These are phyloP conservation scores for Psophia crepitans DNA, from an alignment of 2,113 vertebrate genomes.

Conservation along the genomic window DNA sequence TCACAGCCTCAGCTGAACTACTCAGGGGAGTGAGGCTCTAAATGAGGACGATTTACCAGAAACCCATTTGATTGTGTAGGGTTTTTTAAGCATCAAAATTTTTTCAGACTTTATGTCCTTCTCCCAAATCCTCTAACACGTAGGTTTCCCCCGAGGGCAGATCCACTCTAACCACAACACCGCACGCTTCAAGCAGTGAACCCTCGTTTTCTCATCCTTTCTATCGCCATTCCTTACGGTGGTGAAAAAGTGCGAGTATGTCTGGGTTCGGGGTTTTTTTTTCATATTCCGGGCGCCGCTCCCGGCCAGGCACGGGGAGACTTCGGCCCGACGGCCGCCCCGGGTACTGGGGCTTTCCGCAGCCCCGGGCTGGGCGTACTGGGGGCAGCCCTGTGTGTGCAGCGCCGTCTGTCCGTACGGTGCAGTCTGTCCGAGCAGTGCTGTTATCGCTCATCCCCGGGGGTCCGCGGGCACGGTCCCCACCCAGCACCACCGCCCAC, in stretches of 20 bases:
- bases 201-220: not conserved
- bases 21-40: not conserved
- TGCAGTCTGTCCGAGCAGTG: too few species aligned
- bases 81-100: not conserved
- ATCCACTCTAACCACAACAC: not conserved
- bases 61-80: accelerated
- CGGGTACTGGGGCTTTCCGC: not conserved
- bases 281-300: accelerated
- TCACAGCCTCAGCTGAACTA: not conserved
- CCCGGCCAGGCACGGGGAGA: accelerated
- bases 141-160: not conserved
- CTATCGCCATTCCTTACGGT: not conserved
- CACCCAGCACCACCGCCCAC: not conserved
- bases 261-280: too few species aligned
- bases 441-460: not conserved
- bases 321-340: not conserved
- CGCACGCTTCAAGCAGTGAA: not conserved
- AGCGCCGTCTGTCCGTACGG: too few species aligned
- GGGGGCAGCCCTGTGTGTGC: accelerated
- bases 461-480: accelerated
- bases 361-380: not conserved
- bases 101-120: not conserved
- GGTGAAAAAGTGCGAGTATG: not conserved
- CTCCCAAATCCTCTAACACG: not conserved
- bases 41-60: not conserved